Conservation (phyloP, 2,113 vertebrate genomes). For the Nesogale talazaci region DNA sequence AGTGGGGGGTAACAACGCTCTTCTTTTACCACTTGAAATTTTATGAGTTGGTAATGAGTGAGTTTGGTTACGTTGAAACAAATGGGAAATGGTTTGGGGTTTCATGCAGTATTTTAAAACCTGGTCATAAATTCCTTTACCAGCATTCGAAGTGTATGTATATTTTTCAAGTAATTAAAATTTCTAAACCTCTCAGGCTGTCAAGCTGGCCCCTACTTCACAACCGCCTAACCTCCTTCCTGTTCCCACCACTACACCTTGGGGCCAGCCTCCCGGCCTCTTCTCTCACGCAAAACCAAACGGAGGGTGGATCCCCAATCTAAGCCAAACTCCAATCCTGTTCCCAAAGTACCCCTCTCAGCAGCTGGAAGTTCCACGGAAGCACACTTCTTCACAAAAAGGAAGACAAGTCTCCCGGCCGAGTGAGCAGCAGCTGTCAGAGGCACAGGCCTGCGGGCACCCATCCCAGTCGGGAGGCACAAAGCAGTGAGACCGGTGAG, state of each 20-base stretch:
- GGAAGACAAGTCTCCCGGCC: not conserved
- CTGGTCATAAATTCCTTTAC: conserved; percentile 65
- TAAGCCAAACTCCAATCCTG: conserved; percentile 34
- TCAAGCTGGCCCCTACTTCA: not conserved
- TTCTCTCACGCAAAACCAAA: conserved; percentile 19
- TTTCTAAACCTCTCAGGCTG: conserved; percentile 35
- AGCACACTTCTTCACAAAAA: not conserved
- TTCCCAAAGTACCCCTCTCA: not conserved
- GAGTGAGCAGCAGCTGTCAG: not conserved
- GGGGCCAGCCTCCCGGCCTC: not conserved
- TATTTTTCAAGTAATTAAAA: conserved; percentile 50
- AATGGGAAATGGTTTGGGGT: conserved; percentile 63
- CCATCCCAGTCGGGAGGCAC: not conserved
- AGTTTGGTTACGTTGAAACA: conserved; percentile 57
- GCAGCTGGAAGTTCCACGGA: not conserved
- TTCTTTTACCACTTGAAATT: conserved; percentile 67
- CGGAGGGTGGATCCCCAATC: conserved; percentile 40
- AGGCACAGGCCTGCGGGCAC: not conserved
- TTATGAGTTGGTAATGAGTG: conserved; percentile 63
- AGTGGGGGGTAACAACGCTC: not conserved
- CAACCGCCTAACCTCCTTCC: not conserved
- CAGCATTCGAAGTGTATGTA: conserved; percentile 17
- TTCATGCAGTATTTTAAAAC: conserved; percentile 64
- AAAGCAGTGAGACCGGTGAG: too few species aligned
- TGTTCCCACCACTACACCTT: not conserved